phyloP scores from a whole-genome alignment of 64 coral and sea anemone species.

The Porites australiensis region DNA sequence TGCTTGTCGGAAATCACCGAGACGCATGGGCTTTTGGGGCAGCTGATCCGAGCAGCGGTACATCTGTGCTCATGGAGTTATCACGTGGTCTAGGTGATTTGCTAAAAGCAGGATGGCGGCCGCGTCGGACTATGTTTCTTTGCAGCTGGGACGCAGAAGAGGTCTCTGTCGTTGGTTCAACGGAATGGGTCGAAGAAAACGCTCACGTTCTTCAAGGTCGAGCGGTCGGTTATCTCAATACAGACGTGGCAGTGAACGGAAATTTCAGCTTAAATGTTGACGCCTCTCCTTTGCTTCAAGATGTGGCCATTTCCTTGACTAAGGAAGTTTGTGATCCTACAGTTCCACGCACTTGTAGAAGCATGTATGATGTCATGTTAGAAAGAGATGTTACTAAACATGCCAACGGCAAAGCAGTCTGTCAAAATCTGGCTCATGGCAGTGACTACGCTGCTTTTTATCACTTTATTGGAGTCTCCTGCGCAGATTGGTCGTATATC shows the following conservation, averaged over 20 bases:
- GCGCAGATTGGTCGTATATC: constrained; percentile 79
- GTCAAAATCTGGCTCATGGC: constrained; percentile 75
- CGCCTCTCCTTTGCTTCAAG: constrained; percentile 77
- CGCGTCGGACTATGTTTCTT: constrained; percentile 80
- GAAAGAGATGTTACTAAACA: constrained; percentile 72
- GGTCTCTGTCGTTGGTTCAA: constrained; percentile 63
- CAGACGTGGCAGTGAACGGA: constrained; percentile 72
- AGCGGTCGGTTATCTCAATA: constrained; percentile 83
- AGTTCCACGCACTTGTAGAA: neutral
- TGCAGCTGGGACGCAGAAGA: constrained; percentile 97
- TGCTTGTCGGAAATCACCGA: constrained; percentile 91
- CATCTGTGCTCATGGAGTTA: constrained; percentile 84
- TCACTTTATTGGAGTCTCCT: constrained; percentile 67
- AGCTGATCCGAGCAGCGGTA: constrained; percentile 88
- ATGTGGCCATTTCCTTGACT: constrained; percentile 68
- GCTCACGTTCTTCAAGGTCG: constrained; percentile 66
- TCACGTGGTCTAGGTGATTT: constrained; percentile 88
- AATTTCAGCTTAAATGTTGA: constrained; percentile 85
- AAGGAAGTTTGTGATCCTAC: constrained; percentile 80
- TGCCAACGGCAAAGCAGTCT: neutral
- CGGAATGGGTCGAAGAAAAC: constrained; percentile 87
- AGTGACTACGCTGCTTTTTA: constrained; percentile 70
- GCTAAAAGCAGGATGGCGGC: constrained; percentile 82
- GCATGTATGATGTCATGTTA: constrained; percentile 90
- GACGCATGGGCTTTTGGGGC: constrained; percentile 93